Conservation (phyloP, 2,888 invertebrate genomes). For the Coremacera marginata region DNA sequence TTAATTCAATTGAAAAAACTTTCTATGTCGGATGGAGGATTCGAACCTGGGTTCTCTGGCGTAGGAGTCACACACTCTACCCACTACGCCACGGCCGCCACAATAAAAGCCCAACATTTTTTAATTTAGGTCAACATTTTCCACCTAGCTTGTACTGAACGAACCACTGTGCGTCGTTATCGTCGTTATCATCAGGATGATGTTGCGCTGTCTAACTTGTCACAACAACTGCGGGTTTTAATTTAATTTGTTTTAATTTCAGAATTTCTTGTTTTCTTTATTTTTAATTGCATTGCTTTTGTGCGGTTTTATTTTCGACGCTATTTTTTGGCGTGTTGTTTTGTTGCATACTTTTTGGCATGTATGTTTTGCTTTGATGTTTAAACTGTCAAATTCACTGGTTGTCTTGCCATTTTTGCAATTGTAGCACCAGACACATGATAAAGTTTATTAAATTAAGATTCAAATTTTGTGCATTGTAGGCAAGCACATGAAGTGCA, state of each 20-base stretch:
- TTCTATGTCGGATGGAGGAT: too few relatives aligned
- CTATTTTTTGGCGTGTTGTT: not conserved
- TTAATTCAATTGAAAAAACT: too few relatives aligned
- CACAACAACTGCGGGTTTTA: conserved; percentile 17
- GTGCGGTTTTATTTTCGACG: not conserved
- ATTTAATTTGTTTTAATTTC: conserved; percentile 19
- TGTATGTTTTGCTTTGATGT: not conserved
- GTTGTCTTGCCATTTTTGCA: not conserved
- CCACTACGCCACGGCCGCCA: too few relatives aligned
- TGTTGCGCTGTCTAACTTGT: not conserved
- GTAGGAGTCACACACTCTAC: too few relatives aligned
- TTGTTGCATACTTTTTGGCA: conserved; percentile 7
- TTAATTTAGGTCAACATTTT: too few relatives aligned
- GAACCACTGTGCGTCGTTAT: too few relatives aligned
- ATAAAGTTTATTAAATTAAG: conserved; percentile 9
- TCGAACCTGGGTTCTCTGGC: too few relatives aligned
- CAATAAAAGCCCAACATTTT: too few relatives aligned
- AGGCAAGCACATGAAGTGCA: not conserved
- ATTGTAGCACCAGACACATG: not conserved
- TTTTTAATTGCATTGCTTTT: not conserved
- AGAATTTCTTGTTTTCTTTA: not conserved
- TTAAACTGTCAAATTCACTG: conserved; percentile 1
- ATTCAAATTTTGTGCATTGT: not conserved
- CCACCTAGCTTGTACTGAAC: too few relatives aligned
- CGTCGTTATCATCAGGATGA: not conserved